Evolutionary conservation across 2,888 invertebrate species (phyloP), one percentile per base, ranked within the genome.

Genomic region (Xestoiulus laeticollis): DNA sequence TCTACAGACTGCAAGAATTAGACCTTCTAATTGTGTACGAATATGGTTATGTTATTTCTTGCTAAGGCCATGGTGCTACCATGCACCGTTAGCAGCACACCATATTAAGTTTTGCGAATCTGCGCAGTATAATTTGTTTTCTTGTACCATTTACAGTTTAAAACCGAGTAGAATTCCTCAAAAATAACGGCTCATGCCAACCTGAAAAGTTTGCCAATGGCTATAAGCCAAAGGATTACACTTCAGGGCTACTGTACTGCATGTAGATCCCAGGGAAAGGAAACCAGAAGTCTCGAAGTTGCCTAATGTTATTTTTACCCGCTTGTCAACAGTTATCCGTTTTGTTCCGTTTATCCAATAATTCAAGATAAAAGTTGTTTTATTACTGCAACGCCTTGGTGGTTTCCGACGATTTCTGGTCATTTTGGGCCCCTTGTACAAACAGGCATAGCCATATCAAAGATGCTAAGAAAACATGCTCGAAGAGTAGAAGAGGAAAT

Each of bases 401-500:
- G 59, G 59, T 68, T 68, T 68, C 59, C 59, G 59, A 68, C 59
- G 59, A n/a, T 68, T 68, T 68, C 59, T n/a, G 59, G n/a, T n/a
- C 53, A 59, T 59, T 59, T n/a, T 68, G 59, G 59, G 59, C 22
- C 12, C 48, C 6, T 48, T 48, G 33, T 38, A 38, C 48, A 48
- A 48, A 48, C 16, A 48, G 48, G 48, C 48, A 48, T 16, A 48
- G 6, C 14, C 14, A 48, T 48, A 48, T 48, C 48, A 48, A 48
- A 10, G 48, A 48, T 1, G 48, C 16, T 48, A 48, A 48, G 48
- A 48, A 48, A 48, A 48, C 48, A 22, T 22, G 22, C 59, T 22
- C 59, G 59, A n/a, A 68, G n/a, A 59, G n/a, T 16, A 59, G 10
- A 8, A 68, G 26, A 68, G 59, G 59, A 68, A 68, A 68, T 68